Evolutionary conservation across 2,888 invertebrate genomes (phyloP), one percentile per base, ranked within the genome.

Genomic region (Nezara viridula): DNA sequence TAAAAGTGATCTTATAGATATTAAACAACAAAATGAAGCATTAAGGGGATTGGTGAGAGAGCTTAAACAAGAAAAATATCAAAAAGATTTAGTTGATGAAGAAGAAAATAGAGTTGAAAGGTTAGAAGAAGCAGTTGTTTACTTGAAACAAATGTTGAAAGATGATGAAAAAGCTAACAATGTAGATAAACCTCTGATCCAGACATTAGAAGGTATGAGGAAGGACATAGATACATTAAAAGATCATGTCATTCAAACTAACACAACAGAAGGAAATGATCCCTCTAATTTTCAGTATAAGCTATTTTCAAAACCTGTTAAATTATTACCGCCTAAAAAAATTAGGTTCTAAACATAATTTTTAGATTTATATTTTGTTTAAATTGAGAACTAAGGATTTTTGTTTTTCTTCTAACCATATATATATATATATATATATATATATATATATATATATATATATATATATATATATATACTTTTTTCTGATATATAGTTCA

Each of bases 141-240:
- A 49, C 14, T 32, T 89, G 14, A 89, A 89, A 66, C 55, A 86
- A 47, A 66, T 77, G 60, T 21, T 86, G 21, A 52, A 86, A 44
- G 89, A 89, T 14, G 52, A 40, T n/a, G 89, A 89, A 44, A 47
- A 60, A 55, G 27, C 32, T 6, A 47, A 66, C 16, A 32, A 37
- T 47, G 37, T 7, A 21, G 89, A 86, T 3, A 44, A 60, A 37
- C 27, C 49, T 32, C 44, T 86, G 16, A 60, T 47, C 19, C 40
- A 60, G 19, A 89, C 49, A 32, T n/a, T 89, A 24, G 89, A 89
- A 52, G 85, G 49, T 44, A 50, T 89, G 86, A 60, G 66, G 47
- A 66, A 86, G 49, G 89, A 89, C n/a, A 19, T 89, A n/a, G 89
- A 89, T 27, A 55, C 32, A 40, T n/a, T 89, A 50, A 89, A 89